These are phyloP conservation scores for Petroica traversi DNA, from an alignment of 2,113 vertebrate species.

Conservation along the genomic window DNA sequence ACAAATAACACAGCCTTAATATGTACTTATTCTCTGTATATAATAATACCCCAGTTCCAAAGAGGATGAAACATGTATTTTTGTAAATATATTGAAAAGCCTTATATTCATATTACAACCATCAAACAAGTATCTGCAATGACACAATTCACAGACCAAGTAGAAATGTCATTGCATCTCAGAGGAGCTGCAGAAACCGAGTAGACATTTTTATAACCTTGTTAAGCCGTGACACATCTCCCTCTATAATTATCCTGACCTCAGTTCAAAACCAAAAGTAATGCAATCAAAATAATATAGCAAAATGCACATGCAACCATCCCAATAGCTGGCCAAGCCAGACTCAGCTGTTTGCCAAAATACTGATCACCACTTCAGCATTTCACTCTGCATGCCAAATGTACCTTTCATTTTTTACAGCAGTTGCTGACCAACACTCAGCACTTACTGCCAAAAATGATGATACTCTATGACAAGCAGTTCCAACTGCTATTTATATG, in stretches of 20 bases:
- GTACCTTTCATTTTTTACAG: neutral
- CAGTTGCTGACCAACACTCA: neutral
- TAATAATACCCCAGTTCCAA: neutral
- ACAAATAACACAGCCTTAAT: constrained; percentile 1
- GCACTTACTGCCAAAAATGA: neutral
- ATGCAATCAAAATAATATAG: neutral
- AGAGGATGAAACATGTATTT: neutral
- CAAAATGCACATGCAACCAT: neutral
- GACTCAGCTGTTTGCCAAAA: constrained; percentile 8
- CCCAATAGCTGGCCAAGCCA: neutral
- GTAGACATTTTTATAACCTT: neutral
- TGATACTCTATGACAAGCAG: neutral
- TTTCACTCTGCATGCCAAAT: neutral
- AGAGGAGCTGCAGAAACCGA: neutral
- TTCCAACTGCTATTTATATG: neutral
- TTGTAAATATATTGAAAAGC: neutral
- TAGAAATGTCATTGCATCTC: neutral
- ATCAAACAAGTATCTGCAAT: neutral
- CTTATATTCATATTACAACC: neutral
- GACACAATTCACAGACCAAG: neutral
- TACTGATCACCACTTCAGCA: neutral
- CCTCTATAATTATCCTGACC: neutral
- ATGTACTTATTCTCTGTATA: neutral
- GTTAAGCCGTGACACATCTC: neutral
- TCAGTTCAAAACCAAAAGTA: neutral